Evolutionary conservation across 2,113 vertebrate genomes (phyloP).

Genomic region (Istiophorus platypterus): DNA sequence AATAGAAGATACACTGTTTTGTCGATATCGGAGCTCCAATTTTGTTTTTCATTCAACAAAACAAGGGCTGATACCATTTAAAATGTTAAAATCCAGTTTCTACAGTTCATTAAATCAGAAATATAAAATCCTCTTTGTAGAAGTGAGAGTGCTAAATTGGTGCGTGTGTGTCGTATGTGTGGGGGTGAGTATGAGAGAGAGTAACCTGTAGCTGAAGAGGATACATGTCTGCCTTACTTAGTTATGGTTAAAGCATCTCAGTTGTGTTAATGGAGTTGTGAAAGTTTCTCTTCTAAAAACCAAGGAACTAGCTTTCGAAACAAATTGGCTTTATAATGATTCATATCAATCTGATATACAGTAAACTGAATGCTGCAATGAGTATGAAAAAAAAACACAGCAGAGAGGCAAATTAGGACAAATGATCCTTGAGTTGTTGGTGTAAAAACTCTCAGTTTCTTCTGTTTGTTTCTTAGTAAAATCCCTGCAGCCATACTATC

Average conservation of each 20-base stretch:
- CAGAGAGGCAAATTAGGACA: not conserved
- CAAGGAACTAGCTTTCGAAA: not conserved
- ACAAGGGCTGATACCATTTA: too few species aligned
- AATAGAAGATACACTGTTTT: not conserved
- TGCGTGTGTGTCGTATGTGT: too few species aligned
- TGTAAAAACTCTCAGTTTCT: not conserved
- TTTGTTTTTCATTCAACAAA: not conserved
- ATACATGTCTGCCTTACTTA: not conserved
- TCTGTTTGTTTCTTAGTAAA: not conserved
- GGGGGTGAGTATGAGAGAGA: too few species aligned
- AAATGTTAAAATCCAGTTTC: conserved; percentile 7
- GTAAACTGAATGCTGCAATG: too few species aligned
- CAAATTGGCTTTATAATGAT: not conserved
- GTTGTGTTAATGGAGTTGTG: not conserved
- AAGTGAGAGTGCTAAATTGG: too few species aligned
- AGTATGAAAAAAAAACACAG: not conserved
- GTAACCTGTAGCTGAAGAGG: too few species aligned
- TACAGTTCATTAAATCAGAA: not conserved
- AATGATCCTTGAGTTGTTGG: not conserved
- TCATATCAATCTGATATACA: not conserved
- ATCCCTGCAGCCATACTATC: not conserved
- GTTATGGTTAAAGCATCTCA: not conserved
- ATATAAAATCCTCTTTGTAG: not conserved
- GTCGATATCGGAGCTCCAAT: not conserved
- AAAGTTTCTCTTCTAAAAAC: too few species aligned